Evolutionary conservation across 2,113 vertebrate species (phyloP).

Genomic region (Elanoides forficatus): DNA sequence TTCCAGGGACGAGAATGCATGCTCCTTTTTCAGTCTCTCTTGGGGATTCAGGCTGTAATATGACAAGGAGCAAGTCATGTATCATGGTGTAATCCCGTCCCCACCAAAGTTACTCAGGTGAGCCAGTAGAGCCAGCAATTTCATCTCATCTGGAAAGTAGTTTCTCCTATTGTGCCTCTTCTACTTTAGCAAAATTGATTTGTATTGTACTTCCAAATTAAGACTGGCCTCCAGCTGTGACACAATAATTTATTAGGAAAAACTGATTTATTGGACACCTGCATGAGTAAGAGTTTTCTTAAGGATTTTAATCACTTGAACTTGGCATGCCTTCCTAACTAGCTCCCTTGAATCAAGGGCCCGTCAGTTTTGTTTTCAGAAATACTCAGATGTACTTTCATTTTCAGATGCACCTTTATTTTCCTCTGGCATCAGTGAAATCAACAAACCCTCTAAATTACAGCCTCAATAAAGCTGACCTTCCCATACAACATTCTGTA

Average conservation of each 20-base stretch:
- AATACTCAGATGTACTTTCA: neutral
- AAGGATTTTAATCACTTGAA: neutral
- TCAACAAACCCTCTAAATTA: neutral
- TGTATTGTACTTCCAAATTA: neutral
- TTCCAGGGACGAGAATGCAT: neutral
- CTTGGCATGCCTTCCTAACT: neutral
- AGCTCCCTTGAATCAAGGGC: neutral
- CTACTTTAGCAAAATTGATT: neutral
- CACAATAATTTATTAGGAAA: neutral
- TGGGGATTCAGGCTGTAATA: neutral
- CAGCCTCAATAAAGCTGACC: neutral
- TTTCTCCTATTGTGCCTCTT: neutral
- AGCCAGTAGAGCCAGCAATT: neutral
- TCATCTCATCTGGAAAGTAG: neutral
- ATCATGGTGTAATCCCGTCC: neutral
- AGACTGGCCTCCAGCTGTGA: neutral
- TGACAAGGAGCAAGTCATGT: neutral
- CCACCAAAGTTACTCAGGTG: neutral
- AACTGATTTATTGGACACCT: neutral
- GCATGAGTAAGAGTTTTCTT: neutral
- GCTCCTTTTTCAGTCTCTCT: neutral
- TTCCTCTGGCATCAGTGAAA: neutral
- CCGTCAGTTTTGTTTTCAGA: neutral
- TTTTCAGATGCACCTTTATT: neutral
- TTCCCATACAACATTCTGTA: neutral